Base-by-base conservation (phyloP, 2,797 vertebrate genomes). In the Octomys mimax region DNA sequence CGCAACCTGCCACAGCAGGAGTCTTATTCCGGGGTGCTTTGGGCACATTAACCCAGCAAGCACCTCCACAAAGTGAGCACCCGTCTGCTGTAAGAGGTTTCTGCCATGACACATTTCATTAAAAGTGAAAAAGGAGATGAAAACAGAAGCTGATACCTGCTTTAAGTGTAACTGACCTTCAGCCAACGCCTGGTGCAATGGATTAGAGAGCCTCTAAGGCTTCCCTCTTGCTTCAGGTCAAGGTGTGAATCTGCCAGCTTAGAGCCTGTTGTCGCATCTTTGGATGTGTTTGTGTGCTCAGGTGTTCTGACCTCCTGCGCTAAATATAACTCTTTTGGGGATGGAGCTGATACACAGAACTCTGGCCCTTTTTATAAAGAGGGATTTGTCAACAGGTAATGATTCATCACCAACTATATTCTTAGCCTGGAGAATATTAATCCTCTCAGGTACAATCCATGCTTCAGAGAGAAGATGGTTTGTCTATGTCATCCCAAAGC, bases 121-220 rank as follows among this genome's bases (percentile, higher is more conserved):
- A 86, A 85, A 93, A 92, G 21, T 87, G 87, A 91, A 92, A 95
- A 49, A 70, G n/a, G 62, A 64, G 73, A 92, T 78, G 86, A 83
- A 92, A 92, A 80, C 79, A 92, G 66, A 33, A 93, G 77, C 82
- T 42, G 22, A 18, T 86, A 59, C 64, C 42, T 49, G 52, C 77
- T 89, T 78, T 79, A 2, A 71, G 33, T 26, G 21, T 85, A 81
- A 75, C 0, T 54, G 81, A 94, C 84, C 80, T 92, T 94, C 81
- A 59, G 71, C 13, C 22, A 31, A 78, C 10, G n/a, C 84, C 96
- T 87, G 66, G 33, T 73, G 52, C 66, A 52, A 2, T 21, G 49
- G 73, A n/a, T 94, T 62, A n/a, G 33, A n/a, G 28, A 75, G 46
- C 10, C 80, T 95, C 75, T 80, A 39, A 36, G 46, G 42, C 64